Conservation (phyloP, 2,888 invertebrate genomes). For the Dyspetes luteomarginatus region DNA sequence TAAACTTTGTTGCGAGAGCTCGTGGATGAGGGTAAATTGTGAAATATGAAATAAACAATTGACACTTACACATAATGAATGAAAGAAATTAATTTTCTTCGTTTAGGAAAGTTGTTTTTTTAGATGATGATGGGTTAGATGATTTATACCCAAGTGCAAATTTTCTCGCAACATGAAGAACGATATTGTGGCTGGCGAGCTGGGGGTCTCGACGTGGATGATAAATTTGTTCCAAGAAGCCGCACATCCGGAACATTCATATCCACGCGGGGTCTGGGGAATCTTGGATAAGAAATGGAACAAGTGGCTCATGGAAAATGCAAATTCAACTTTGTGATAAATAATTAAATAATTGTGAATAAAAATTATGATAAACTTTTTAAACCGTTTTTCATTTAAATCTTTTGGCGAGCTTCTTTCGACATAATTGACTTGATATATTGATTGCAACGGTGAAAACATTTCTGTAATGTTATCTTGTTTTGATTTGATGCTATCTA, state of each 20-base stretch:
- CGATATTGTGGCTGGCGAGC: conserved; percentile 45
- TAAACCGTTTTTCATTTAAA: conserved; percentile 25
- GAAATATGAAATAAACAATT: conserved; percentile 46
- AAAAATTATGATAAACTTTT: neutral
- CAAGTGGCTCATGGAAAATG: neutral
- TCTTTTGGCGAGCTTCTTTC: neutral
- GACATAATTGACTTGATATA: conserved; percentile 43
- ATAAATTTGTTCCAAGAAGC: conserved; percentile 61
- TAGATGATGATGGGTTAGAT: neutral
- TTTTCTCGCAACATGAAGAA: conserved; percentile 16
- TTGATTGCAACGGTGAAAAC: conserved; percentile 23
- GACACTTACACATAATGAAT: conserved; percentile 38
- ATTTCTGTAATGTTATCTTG: conserved; percentile 2
- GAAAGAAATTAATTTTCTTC: neutral
- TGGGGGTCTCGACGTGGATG: conserved; percentile 3
- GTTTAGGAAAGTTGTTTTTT: neutral
- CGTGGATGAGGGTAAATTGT: conserved; percentile 33
- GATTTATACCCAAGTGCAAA: conserved; percentile 33
- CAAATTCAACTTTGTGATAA: neutral
- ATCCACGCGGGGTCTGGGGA: conserved; percentile 42
- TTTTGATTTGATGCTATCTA: conserved; percentile 13
- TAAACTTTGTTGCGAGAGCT: conserved; percentile 50
- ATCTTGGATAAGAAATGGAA: conserved; percentile 16
- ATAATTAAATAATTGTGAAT: neutral
- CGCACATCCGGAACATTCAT: conserved; percentile 64